phyloP scores from a whole-genome alignment of 2,113 vertebrate genomes.

The Xenus cinereus region DNA sequence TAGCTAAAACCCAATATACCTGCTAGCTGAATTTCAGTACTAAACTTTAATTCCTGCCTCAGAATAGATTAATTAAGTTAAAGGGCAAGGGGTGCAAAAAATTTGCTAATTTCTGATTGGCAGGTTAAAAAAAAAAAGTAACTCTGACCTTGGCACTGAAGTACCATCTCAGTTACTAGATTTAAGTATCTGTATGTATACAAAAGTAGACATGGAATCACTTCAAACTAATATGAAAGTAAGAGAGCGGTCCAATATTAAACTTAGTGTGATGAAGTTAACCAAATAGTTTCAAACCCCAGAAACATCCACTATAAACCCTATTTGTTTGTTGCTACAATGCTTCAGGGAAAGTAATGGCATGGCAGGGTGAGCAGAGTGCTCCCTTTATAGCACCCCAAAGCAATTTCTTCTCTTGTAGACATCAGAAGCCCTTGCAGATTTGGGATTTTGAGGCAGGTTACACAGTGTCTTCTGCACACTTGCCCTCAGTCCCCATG shows the following conservation, averaged over 20 bases:
- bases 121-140: not conserved
- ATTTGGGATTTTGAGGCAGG: not conserved
- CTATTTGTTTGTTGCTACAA: not conserved
- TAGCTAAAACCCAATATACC: not conserved
- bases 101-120: not conserved
- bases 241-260: not conserved
- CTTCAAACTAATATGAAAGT: not conserved
- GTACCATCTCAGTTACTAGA: not conserved
- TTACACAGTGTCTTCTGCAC: not conserved
- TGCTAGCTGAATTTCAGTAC: not conserved
- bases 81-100: not conserved
- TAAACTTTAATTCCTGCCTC: not conserved
- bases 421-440: not conserved
- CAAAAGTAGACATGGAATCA: not conserved
- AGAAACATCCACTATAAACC: not conserved
- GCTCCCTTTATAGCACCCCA: not conserved
- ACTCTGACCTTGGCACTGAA: not conserved
- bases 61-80: not conserved
- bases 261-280: not conserved
- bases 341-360: not conserved
- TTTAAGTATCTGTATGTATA: not conserved
- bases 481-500: not conserved
- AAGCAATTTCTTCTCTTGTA: not conserved
- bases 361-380: not conserved
- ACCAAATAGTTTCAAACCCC: not conserved